Evolutionary conservation across 2,797 vertebrate genomes (phyloP), one percentile per base, ranked within the genome.

Genomic region (Dendrocincla tyrannina): DNA sequence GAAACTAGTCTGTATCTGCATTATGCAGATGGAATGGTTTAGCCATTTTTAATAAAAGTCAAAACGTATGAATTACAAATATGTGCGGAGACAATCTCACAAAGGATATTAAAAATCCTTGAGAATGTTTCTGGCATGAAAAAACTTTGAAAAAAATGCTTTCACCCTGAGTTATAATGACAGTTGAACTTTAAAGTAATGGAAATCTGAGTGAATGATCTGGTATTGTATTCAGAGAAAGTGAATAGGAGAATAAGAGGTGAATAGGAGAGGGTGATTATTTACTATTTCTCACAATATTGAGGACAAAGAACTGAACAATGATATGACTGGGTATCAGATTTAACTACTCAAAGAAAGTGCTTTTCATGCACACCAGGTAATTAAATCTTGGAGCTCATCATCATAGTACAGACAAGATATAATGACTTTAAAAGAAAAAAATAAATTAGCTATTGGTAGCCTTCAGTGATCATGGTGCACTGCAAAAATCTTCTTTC

Each of bases 41-140:
- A 94, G 87, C 74, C 73, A 17, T 89, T 97, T 96, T 96, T 95
- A 96, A 86, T 96, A 92, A 85, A 95, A 95, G 80, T 76, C 64
- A 78, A 95, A 90, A 85, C 7, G 27, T 78, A 91, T 70, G 56
- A 95, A 90, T 94, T 97, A 95, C 83, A 96, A 96, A 91, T 93
- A 85, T 81, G 50, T 72, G 79, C 75, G 83, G 92, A 97, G 97
- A 91, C 95, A 95, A 94, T 92, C 94, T 96, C 8, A 22, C 60
- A 90, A 87, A 96, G 97, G 97, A 97, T 97, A 97, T 97, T 83
- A 96, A 85, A 97, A 97, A 96, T 92, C 95, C 63, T 77, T 95
- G 91, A 60, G 64, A 92, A 89, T 91, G 53, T 88, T 96, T 91
- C 89, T 97, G 59, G 47, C 59, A 52, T 66, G 67, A 81, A 55